Conservation (phyloP, 2,797 vertebrate genomes). For the Glyptemys insculpta region DNA sequence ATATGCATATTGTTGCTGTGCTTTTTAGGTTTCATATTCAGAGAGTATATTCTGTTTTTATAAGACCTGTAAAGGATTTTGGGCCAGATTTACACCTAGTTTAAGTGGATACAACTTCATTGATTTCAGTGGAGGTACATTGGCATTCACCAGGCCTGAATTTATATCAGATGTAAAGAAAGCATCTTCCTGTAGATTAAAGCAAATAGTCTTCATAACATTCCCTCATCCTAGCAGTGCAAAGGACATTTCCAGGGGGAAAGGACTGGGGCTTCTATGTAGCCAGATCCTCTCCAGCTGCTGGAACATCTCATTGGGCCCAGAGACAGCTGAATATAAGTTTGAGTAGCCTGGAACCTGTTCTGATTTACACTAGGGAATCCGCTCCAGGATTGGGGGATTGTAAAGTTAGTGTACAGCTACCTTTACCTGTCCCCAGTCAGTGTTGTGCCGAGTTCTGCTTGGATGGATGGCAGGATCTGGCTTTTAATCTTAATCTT, state of each 20-base stretch:
- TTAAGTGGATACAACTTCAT: neutral
- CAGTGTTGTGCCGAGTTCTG: neutral
- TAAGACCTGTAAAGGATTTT: neutral
- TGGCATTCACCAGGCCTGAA: neutral
- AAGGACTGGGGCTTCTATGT: neutral
- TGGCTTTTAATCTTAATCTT: neutral
- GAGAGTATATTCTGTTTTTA: slow-evolving; percentile 30
- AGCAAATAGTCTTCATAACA: neutral
- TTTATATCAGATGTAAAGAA: neutral
- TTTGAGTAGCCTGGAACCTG: neutral
- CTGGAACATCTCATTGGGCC: neutral
- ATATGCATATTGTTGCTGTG: slow-evolving; percentile 58
- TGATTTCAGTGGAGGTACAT: neutral
- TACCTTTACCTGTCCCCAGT: neutral
- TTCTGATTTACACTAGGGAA: neutral
- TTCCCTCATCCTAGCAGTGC: neutral
- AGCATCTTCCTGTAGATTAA: neutral
- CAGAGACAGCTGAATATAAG: neutral
- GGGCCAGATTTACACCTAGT: slow-evolving; percentile 17
- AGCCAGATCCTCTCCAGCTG: neutral
- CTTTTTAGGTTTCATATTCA: slow-evolving; percentile 59
- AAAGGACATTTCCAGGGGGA: neutral
- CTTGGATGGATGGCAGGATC: neutral
- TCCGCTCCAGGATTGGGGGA: neutral
- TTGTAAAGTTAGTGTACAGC: neutral